These are phyloP conservation scores for Synergus itoensis DNA, from an alignment of 2,888 invertebrate species.

Conservation along the genomic window DNA sequence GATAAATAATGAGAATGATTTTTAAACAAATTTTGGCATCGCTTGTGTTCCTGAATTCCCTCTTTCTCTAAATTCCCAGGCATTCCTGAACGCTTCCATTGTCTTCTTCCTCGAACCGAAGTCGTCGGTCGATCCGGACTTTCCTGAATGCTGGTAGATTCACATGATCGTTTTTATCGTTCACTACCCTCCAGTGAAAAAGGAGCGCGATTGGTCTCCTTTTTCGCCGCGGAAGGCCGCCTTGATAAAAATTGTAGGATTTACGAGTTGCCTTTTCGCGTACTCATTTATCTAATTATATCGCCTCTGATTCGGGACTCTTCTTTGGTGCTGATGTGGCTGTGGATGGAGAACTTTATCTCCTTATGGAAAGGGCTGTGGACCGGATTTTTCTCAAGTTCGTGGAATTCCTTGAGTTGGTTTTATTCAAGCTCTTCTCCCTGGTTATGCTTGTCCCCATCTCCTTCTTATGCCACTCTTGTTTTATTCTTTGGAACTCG, in stretches of 20 bases:
- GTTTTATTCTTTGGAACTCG: constrained; percentile 42
- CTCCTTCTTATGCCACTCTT: constrained; percentile 32
- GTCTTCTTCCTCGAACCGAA: constrained; percentile 20
- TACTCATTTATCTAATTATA: constrained; percentile 39
- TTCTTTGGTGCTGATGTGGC: constrained; percentile 8
- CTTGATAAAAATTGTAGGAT: constrained; percentile 38
- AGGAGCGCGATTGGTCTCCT: background rate
- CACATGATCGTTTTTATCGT: constrained; percentile 35
- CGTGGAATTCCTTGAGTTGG: constrained; percentile 61
- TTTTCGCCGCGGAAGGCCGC: background rate
- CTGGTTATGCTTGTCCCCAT: constrained; percentile 51
- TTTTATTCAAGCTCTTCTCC: constrained; percentile 58
- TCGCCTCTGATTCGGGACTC: constrained; percentile 16
- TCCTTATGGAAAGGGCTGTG: constrained; percentile 57
- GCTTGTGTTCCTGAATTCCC: background rate
- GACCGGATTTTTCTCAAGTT: constrained; percentile 67
- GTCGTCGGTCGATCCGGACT: background rate
- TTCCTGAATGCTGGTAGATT: constrained; percentile 31
- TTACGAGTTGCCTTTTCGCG: constrained; percentile 38
- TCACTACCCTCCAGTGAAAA: constrained; percentile 29
- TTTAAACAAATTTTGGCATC: no score
- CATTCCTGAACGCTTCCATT: background rate
- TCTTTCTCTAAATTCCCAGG: background rate
- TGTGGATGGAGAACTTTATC: constrained; percentile 50
- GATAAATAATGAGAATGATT: no score